A percentile compares a stretch with the other conserved stretches of the same genome.
Evolutionary conservation across 2,888 invertebrate genomes (phyloP).

Genomic region (Chrysolina oricalcia): DNA sequence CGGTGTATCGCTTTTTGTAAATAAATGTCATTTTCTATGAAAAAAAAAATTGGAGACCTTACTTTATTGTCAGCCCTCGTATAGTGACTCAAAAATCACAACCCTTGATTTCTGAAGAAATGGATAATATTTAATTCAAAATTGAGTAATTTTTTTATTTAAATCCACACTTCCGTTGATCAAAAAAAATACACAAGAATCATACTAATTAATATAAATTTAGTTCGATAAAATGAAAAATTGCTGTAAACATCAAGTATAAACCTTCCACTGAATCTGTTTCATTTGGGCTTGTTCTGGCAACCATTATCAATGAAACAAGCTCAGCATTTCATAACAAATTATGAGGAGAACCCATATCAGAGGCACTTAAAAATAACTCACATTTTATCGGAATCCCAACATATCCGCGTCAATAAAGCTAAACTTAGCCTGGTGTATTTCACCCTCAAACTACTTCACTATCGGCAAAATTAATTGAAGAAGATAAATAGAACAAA

Average conservation of each 20-base stretch:
- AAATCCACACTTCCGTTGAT: too few relatives aligned
- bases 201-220: too few relatives aligned
- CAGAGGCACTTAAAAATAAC: slow-evolving; percentile 53
- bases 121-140: too few relatives aligned
- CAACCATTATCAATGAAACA: not conserved
- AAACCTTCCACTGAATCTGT: not conserved
- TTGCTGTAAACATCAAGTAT: not conserved
- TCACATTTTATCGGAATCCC: slow-evolving; percentile 47
- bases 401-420: slow-evolving; percentile 60
- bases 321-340: slow-evolving; percentile 32
- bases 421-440: slow-evolving; percentile 63
- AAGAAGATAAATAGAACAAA: slow-evolving; percentile 64
- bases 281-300: not conserved
- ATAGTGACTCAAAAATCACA: too few relatives aligned
- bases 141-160: too few relatives aligned
- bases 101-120: too few relatives aligned
- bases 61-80: too few relatives aligned
- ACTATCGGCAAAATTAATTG: slow-evolving; percentile 67
- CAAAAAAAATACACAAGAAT: too few relatives aligned
- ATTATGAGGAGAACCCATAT: slow-evolving; percentile 41
- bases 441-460: slow-evolving; percentile 58
- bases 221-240: too few relatives aligned
- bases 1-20: too few relatives aligned
- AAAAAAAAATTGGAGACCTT: too few relatives aligned
- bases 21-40: too few relatives aligned